Percentiles rank a stretch among this genome's conserved stretches.
Evolutionary conservation across 2,888 invertebrate species (phyloP).

Genomic region (Torymus tubicola): DNA sequence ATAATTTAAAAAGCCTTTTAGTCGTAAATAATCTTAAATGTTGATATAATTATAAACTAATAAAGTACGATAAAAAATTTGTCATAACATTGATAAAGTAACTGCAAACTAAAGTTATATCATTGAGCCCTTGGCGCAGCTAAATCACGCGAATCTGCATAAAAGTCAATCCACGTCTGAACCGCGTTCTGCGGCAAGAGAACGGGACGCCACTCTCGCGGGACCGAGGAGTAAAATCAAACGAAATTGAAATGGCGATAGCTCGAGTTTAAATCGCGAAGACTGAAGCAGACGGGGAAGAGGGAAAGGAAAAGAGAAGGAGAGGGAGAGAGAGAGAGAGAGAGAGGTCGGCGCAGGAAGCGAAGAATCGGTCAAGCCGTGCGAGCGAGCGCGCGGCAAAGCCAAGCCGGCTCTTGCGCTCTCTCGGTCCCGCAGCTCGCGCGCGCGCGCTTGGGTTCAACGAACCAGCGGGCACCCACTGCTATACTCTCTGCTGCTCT

Average conservation of each 20-base stretch:
- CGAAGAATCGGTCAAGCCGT: conserved; percentile 61
- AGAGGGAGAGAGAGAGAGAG: neutral
- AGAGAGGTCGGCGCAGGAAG: neutral
- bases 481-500: conserved; percentile 26
- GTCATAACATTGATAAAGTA: too few relatives aligned
- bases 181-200: neutral
- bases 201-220: neutral
- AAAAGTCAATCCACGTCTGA: neutral
- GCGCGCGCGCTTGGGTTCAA: conserved; percentile 60
- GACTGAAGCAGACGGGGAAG: neutral
- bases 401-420: conserved; percentile 45
- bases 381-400: conserved; percentile 43
- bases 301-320: neutral
- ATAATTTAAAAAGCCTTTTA: too few relatives aligned
- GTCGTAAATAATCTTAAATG: too few relatives aligned
- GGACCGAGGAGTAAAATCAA: conserved; percentile 3
- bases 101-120: too few relatives aligned
- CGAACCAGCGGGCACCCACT: conserved; percentile 61
- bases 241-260: conserved; percentile 40
- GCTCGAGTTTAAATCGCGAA: conserved; percentile 4
- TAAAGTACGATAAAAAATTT: too few relatives aligned
- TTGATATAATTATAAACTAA: too few relatives aligned
- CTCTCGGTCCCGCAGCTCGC: conserved; percentile 49
- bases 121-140: too few relatives aligned
- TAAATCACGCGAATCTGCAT: conserved; percentile 1